Percentiles rank a stretch among this genome's conserved stretches.
Evolutionary conservation across 2,113 vertebrate species (phyloP).

Genomic region (Andinoacara biseriatus): DNA sequence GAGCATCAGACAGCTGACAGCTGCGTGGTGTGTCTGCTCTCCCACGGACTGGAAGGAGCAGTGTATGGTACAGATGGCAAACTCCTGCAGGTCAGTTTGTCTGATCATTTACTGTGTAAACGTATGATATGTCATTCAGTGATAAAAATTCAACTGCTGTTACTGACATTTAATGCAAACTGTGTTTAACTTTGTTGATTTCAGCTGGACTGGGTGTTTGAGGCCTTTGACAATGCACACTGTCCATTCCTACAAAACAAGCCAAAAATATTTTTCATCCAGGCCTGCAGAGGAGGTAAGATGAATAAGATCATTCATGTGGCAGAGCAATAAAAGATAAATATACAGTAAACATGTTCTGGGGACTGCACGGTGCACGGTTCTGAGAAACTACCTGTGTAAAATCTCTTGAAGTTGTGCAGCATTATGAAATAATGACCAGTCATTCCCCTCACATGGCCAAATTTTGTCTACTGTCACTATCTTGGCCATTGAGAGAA

Average conservation of each 20-base stretch:
- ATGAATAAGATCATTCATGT: neutral
- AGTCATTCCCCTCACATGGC: conserved; percentile 12
- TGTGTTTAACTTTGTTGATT: conserved; percentile 15
- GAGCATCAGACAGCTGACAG: conserved; percentile 85
- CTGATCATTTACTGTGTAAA: conserved; percentile 28
- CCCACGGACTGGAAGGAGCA: conserved; percentile 92
- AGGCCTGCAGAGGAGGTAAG: conserved; percentile 97
- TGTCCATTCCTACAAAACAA: conserved; percentile 97
- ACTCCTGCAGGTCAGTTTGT: conserved; percentile 84
- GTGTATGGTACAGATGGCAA: conserved; percentile 92
- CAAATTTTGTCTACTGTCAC: conserved; percentile 17
- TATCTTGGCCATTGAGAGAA: neutral
- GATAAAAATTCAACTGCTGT: neutral
- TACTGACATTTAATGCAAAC: neutral
- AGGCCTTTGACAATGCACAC: conserved; percentile 90
- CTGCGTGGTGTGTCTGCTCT: conserved; percentile 90
- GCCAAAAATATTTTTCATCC: conserved; percentile 98
- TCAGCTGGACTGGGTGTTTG: conserved; percentile 93
- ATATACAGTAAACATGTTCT: neutral
- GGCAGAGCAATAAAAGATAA: neutral
- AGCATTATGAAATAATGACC: neutral
- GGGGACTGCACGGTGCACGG: neutral
- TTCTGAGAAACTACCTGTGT: neutral
- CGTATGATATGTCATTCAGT: neutral
- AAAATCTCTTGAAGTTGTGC: neutral